Evolutionary conservation across 2,888 invertebrate genomes (phyloP).

Genomic region (Sinohyriopsis cumingii): DNA sequence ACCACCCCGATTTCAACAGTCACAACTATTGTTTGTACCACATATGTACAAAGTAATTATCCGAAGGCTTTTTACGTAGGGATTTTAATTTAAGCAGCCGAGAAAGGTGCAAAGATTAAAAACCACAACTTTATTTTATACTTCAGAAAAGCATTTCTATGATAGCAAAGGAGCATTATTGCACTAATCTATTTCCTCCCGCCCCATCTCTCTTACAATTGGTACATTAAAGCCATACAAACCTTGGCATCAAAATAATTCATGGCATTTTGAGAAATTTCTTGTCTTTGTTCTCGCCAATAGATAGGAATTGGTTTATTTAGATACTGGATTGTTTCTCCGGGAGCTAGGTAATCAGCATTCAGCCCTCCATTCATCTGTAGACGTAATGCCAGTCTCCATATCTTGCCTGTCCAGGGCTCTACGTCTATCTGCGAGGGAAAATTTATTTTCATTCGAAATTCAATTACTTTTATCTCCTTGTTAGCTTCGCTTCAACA

Average conservation of each 20-base stretch:
- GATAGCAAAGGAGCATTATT: no score
- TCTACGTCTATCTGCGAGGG: conserved; percentile 36
- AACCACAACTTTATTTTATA: no score
- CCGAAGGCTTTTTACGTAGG: no score
- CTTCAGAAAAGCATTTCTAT: no score
- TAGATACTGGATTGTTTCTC: conserved; percentile 16
- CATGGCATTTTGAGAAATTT: conserved; percentile 13
- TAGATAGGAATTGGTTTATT: conserved; percentile 21
- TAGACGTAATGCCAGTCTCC: conserved; percentile 29
- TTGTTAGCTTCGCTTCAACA: neutral
- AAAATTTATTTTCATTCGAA: neutral
- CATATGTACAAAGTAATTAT: no score
- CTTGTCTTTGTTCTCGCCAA: conserved; percentile 28
- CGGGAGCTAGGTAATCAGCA: conserved; percentile 1
- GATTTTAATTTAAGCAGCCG: no score
- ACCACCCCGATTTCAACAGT: no score
- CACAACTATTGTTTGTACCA: no score
- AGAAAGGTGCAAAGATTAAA: no score
- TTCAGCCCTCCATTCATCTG: conserved; percentile 34
- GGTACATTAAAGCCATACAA: no score
- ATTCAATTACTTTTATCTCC: neutral
- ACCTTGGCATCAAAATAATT: conserved; percentile 20
- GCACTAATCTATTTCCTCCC: no score
- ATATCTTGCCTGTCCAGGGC: conserved; percentile 38
- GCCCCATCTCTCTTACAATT: no score